phyloP scores from a whole-genome alignment of 1,140 invertebrate genomes.

The Bombus consobrinus region DNA sequence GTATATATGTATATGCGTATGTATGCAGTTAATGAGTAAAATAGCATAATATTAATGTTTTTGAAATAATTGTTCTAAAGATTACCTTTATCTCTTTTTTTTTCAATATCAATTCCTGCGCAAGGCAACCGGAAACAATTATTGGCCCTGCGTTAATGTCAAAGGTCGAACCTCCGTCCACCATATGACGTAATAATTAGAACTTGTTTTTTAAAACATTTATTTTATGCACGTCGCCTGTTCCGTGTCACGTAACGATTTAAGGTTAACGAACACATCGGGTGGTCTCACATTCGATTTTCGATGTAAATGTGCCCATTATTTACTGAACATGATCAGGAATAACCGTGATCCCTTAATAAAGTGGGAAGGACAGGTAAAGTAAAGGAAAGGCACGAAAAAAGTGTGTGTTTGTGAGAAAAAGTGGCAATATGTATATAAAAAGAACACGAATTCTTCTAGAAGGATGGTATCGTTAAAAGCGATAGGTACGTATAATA shows the following conservation, averaged over 20 bases:
- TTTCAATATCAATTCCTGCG: conserved; percentile 7
- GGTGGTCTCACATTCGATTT: not conserved
- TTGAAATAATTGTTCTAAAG: not conserved
- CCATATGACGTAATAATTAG: not conserved
- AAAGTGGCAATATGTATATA: not conserved
- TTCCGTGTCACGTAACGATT: not conserved
- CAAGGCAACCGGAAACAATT: conserved; percentile 4
- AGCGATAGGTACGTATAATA: not conserved
- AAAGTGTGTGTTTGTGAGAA: not conserved
- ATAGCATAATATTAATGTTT: no score
- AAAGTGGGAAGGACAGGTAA: not conserved
- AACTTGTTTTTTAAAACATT: not conserved
- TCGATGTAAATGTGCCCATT: not conserved
- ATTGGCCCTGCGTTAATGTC: conserved; percentile 13
- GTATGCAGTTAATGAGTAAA: no score
- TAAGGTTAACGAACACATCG: not conserved
- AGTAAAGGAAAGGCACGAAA: not conserved
- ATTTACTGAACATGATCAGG: not conserved
- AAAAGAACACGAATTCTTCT: no score
- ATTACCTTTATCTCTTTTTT: not conserved
- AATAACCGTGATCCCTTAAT: not conserved
- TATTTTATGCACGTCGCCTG: not conserved
- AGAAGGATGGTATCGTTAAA: not conserved
- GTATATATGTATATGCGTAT: no score
- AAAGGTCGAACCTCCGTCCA: conserved; percentile 13